A percentile compares a stretch with the other conserved stretches of the same genome.
Conservation (phyloP, 2,888 invertebrate genomes). For the Pyrrhosoma nymphula region DNA sequence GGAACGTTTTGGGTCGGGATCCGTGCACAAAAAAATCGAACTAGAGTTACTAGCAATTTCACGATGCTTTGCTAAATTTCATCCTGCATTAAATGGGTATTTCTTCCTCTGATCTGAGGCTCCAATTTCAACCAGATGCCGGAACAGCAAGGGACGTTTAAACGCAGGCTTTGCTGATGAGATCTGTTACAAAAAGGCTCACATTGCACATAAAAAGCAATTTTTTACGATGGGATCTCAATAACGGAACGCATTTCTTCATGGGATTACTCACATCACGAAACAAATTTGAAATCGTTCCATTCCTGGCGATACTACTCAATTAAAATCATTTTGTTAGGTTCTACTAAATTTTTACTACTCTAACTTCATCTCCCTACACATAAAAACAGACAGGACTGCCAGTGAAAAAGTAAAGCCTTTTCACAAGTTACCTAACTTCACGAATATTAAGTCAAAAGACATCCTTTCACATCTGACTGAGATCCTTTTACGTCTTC, state of each 20-base stretch:
- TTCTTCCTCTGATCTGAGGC: not conserved
- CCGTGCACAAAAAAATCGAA: not conserved
- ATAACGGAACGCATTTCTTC: too few relatives aligned
- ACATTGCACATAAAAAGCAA: not conserved
- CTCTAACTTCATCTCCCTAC: not conserved
- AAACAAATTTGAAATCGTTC: not conserved
- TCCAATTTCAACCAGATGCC: not conserved
- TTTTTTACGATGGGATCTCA: too few relatives aligned
- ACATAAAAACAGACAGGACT: not conserved
- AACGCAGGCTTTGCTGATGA: not conserved
- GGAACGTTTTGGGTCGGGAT: not conserved
- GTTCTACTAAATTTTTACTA: not conserved
- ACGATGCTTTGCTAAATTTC: not conserved
- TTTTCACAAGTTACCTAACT: not conserved
- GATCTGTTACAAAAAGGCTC: not conserved
- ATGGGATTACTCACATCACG: not conserved
- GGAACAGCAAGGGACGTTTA: not conserved
- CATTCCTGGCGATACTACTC: not conserved
- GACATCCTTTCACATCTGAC: not conserved
- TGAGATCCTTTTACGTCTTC: not conserved
- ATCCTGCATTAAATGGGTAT: not conserved
- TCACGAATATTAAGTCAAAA: not conserved
- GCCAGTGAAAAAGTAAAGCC: not conserved
- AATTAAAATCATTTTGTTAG: not conserved
- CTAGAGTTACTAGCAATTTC: not conserved